Evolutionary conservation across 1,140 invertebrate genomes (phyloP).

Genomic region (Leptopilina boulardi): DNA sequence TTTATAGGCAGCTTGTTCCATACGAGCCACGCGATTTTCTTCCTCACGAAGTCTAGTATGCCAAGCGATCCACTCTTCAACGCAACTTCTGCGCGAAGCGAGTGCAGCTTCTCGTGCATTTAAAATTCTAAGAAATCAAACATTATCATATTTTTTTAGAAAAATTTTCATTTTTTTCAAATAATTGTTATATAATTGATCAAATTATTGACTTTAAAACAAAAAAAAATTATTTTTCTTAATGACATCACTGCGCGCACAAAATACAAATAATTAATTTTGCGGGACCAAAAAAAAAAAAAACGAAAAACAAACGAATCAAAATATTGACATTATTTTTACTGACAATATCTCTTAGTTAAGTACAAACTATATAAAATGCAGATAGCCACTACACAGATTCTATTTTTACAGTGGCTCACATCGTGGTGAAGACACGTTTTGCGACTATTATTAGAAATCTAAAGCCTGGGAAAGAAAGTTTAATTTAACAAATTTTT

Average conservation of each 20-base stretch:
- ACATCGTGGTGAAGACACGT: conserved; percentile 64
- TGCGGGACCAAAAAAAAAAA: neutral
- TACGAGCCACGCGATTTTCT: conserved; percentile 70
- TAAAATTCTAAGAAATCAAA: conserved; percentile 64
- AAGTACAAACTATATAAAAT: conserved; percentile 45
- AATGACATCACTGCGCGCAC: neutral
- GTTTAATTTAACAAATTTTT: conserved; percentile 5
- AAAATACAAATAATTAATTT: neutral
- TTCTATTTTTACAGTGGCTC: conserved; percentile 72
- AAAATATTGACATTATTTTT: neutral
- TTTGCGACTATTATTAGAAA: conserved; percentile 70
- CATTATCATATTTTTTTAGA: neutral
- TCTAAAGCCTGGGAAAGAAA: conserved; percentile 40
- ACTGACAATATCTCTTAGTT: conserved; percentile 32
- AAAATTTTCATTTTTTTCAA: neutral
- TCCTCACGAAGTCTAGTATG: conserved; percentile 70
- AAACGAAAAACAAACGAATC: neutral
- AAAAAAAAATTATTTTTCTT: neutral
- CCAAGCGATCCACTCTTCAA: conserved; percentile 74
- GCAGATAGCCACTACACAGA: conserved; percentile 52
- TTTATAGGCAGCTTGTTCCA: conserved; percentile 72
- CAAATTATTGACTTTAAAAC: neutral
- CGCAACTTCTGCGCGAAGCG: conserved; percentile 70
- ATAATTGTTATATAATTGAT: neutral
- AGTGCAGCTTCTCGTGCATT: conserved; percentile 72